Conservation (phyloP, 1,140 invertebrate species). For the Neocloeon triangulifer region DNA sequence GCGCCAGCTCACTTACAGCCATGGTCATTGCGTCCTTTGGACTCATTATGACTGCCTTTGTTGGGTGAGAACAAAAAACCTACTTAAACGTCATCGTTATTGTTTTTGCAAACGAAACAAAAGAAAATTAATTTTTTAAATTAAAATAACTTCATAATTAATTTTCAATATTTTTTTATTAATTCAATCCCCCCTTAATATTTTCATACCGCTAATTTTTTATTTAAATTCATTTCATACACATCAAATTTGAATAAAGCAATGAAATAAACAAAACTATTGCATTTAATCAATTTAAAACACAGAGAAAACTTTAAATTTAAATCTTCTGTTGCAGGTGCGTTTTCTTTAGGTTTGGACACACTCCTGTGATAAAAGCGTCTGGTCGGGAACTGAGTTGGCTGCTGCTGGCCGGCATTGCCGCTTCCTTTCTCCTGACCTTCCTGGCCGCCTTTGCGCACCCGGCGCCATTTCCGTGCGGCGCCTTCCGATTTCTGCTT, state of each 20-base stretch:
- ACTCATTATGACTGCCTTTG: no score
- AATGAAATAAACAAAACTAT: no score
- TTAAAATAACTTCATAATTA: no score
- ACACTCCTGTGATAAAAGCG: slow-evolving; percentile 33
- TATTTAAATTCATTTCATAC: no score
- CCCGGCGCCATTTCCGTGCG: slow-evolving; percentile 22
- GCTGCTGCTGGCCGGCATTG: slow-evolving; percentile 22
- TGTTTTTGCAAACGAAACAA: slow-evolving; percentile 3
- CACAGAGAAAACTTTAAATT: no score
- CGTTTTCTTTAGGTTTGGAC: slow-evolving; percentile 37
- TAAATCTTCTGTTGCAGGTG: no score
- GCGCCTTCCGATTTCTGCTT: slow-evolving; percentile 27
- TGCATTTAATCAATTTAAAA: no score
- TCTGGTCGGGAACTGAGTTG: slow-evolving; percentile 26
- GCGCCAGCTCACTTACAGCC: slow-evolving; percentile 28
- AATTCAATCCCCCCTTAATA: no score
- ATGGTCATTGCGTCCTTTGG: slow-evolving; percentile 26
- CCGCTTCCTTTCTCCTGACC: slow-evolving; percentile 28
- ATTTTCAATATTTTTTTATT: no score
- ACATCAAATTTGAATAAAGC: no score
- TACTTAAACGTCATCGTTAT: background rate
- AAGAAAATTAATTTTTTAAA: no score
- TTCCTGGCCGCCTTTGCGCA: slow-evolving; percentile 25
- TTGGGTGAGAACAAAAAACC: background rate
- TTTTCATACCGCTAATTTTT: no score